Conservation (phyloP, 2,888 invertebrate genomes). For the Nesidiocoris tenuis region DNA sequence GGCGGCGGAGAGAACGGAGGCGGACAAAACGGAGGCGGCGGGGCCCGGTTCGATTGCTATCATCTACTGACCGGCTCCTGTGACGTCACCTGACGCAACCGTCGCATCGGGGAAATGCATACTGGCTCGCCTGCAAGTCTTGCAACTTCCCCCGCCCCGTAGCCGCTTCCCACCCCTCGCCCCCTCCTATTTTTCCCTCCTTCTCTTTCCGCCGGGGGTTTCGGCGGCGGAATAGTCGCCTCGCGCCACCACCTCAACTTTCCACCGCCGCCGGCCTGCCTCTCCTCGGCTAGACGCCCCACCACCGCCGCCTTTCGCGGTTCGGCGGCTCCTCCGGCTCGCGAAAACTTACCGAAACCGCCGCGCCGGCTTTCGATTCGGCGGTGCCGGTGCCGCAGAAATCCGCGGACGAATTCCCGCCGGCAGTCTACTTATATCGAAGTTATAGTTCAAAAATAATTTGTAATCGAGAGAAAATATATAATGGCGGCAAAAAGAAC, state of each 20-base stretch:
- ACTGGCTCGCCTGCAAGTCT: constrained; percentile 41
- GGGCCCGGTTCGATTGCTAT: constrained; percentile 3
- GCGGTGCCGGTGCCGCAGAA: no score
- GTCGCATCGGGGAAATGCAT: constrained; percentile 48
- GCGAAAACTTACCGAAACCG: neutral
- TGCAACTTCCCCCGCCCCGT: constrained; percentile 40
- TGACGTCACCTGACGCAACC: constrained; percentile 45
- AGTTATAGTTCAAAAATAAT: neutral
- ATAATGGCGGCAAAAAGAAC: no score
- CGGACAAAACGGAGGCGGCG: neutral
- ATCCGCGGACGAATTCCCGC: no score
- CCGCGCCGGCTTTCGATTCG: neutral
- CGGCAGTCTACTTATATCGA: no score
- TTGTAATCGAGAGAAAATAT: no score
- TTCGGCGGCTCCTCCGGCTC: constrained; percentile 9
- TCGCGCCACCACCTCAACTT: neutral
- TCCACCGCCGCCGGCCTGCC: constrained; percentile 2
- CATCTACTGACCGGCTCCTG: constrained; percentile 11
- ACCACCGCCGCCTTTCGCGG: neutral
- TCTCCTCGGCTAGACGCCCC: neutral
- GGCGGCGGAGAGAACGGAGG: neutral
- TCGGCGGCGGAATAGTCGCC: neutral
- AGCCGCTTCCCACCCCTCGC: constrained; percentile 14
- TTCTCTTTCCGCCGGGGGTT: neutral
- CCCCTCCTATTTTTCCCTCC: neutral